Evolutionary conservation across 2,888 invertebrate genomes (phyloP).

Genomic region (Pterobdella sp.): DNA sequence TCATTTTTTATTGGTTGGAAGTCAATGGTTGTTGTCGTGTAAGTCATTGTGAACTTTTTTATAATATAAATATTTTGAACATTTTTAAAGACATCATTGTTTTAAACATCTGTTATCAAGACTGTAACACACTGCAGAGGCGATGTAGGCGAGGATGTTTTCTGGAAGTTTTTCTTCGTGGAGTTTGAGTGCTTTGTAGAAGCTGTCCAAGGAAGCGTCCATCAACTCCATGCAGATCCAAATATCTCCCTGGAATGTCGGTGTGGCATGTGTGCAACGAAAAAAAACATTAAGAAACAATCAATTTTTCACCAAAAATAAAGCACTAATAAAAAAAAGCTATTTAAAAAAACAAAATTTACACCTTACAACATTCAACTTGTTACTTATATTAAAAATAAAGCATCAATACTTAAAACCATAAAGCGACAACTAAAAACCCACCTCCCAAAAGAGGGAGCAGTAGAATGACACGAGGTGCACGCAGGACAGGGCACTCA

Average conservation of each 20-base stretch:
- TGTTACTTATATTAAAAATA: not conserved
- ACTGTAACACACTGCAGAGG: constrained; percentile 13
- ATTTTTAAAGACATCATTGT: not conserved
- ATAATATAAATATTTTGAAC: not conserved
- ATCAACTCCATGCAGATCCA: constrained; percentile 29
- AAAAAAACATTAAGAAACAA: too few relatives aligned
- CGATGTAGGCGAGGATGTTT: constrained; percentile 14
- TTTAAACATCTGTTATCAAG: too few relatives aligned
- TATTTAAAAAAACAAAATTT: too few relatives aligned
- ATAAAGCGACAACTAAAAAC: not conserved
- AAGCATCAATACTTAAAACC: not conserved
- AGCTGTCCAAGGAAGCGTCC: constrained; percentile 24
- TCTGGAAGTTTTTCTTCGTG: constrained; percentile 20
- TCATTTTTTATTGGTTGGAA: not conserved
- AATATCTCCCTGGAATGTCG: constrained; percentile 18
- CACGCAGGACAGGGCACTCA: constrained; percentile 15
- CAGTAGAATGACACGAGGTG: constrained; percentile 22
- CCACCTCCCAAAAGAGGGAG: constrained; percentile 27
- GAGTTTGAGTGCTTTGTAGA: constrained; percentile 25
- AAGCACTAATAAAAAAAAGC: too few relatives aligned
- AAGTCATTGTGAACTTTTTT: not conserved
- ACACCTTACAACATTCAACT: too few relatives aligned
- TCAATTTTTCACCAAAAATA: too few relatives aligned
- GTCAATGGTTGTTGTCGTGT: not conserved
- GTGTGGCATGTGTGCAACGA: not conserved